phyloP scores from a whole-genome alignment of 2,797 vertebrate genomes.

The Gymnopithys bicolor region DNA sequence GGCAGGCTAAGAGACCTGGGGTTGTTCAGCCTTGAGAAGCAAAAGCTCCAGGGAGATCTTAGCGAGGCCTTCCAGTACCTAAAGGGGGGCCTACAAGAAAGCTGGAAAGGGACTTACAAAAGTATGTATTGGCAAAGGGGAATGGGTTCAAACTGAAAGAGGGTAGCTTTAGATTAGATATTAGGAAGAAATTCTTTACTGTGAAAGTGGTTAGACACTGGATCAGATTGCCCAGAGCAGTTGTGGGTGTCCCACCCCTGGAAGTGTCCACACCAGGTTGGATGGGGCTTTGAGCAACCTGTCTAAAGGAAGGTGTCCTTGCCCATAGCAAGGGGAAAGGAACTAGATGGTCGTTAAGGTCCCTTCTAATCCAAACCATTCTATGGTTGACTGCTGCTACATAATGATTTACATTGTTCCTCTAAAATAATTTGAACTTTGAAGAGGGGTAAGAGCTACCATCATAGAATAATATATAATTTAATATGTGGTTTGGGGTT shows the following conservation, averaged over 20 bases:
- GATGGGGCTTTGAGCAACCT: neutral
- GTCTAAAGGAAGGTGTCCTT: neutral
- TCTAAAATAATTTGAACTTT: neutral
- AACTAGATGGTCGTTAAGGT: neutral
- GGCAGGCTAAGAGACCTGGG: neutral
- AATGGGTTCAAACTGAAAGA: neutral
- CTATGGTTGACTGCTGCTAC: neutral
- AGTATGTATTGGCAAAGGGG: neutral
- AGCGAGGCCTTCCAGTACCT: neutral
- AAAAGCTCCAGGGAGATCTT: neutral
- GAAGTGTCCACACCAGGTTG: neutral
- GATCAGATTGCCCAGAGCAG: neutral
- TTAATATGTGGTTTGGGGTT: fast-evolving
- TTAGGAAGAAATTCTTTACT: neutral
- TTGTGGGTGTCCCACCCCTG: neutral
- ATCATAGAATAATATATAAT: neutral
- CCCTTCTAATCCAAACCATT: neutral
- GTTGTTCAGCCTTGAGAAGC: neutral
- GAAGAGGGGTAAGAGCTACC: neutral
- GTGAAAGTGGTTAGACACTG: neutral
- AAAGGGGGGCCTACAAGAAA: neutral
- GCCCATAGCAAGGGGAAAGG: too few species aligned
- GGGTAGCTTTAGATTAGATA: neutral
- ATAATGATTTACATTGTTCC: neutral
- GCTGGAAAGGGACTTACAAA: neutral